A percentile compares a stretch with the other conserved stretches of the same genome.
Evolutionary conservation across 2,888 invertebrate genomes (phyloP).

Genomic region (Ectemnius lituratus): DNA sequence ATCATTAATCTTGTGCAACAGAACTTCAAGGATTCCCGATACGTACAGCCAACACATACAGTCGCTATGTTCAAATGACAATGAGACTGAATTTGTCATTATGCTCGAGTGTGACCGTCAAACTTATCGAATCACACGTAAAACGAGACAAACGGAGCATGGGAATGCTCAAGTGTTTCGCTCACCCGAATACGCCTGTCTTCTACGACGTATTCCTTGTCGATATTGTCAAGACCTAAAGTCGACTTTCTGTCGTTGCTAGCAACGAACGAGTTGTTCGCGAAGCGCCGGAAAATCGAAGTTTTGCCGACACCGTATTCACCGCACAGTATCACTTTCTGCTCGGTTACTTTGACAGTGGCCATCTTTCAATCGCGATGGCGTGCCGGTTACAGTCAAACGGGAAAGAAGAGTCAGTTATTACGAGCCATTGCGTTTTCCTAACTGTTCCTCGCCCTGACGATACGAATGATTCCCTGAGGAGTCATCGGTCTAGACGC

Average conservation of each 20-base stretch:
- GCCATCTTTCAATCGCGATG: conserved; percentile 81
- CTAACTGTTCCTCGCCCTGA: conserved; percentile 10
- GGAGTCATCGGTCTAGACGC: conserved; percentile 19
- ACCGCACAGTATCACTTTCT: conserved; percentile 96
- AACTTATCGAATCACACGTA: neutral
- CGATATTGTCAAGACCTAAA: conserved; percentile 93
- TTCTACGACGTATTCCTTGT: conserved; percentile 87
- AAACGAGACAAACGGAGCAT: neutral
- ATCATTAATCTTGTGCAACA: conserved; percentile 19
- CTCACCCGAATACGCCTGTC: conserved; percentile 89
- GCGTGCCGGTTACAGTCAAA: conserved; percentile 25
- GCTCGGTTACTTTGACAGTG: conserved; percentile 88
- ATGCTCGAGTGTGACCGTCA: no score
- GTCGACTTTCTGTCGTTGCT: conserved; percentile 91
- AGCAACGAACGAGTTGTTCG: conserved; percentile 92
- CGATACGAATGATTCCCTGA: conserved; percentile 8
- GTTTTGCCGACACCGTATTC: conserved; percentile 98
- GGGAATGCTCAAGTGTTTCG: conserved; percentile 42
- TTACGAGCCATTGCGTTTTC: conserved; percentile 22
- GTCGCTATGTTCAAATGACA: neutral
- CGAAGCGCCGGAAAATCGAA: conserved; percentile 93
- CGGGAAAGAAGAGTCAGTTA: conserved; percentile 26
- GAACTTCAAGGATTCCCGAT: conserved; percentile 23
- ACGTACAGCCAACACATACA: conserved; percentile 10
- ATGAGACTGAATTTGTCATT: neutral